phyloP scores from a whole-genome alignment of 2,797 vertebrate genomes.

The Neosilurus mollespiculum region DNA sequence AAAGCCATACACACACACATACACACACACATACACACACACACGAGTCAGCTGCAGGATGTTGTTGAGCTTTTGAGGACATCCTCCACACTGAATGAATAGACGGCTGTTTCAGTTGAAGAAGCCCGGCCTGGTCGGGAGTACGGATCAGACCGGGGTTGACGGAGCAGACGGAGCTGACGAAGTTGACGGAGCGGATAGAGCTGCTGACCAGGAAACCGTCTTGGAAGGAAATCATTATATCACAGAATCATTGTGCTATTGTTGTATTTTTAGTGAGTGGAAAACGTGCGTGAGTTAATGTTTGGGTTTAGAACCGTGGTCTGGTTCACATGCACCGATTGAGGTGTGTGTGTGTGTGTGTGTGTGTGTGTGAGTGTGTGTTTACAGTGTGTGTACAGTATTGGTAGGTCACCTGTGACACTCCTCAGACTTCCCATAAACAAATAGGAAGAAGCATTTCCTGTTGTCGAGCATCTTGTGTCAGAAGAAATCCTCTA shows the following conservation, averaged over 20 bases:
- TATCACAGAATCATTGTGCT: constrained; percentile 50
- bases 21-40: constrained; percentile 9
- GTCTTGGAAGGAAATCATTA: constrained; percentile 57
- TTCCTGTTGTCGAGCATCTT: constrained; percentile 71
- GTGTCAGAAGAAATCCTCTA: constrained; percentile 57
- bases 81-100: constrained; percentile 48
- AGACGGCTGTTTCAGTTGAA: constrained; percentile 35
- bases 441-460: constrained; percentile 73
- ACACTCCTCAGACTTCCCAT: constrained; percentile 70
- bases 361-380: constrained; percentile 33
- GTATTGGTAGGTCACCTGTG: constrained; percentile 62
- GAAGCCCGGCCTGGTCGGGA: constrained; percentile 15
- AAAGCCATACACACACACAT: constrained; percentile 18
- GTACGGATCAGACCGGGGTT: not conserved
- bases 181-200: not conserved
- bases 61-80: constrained; percentile 59
- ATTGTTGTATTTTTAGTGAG: constrained; percentile 53
- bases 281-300: constrained; percentile 40
- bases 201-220: constrained; percentile 44
- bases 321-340: constrained; percentile 41
- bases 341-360: constrained; percentile 25
- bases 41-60: constrained; percentile 51
- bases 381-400: constrained; percentile 14
- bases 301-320: constrained; percentile 47
- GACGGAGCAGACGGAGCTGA: too few relatives aligned